Percentiles rank a stretch among this genome's conserved stretches.
These are phyloP conservation scores for Bufo gargarizans DNA, from an alignment of 2,113 vertebrate genomes.

Conservation along the genomic window DNA sequence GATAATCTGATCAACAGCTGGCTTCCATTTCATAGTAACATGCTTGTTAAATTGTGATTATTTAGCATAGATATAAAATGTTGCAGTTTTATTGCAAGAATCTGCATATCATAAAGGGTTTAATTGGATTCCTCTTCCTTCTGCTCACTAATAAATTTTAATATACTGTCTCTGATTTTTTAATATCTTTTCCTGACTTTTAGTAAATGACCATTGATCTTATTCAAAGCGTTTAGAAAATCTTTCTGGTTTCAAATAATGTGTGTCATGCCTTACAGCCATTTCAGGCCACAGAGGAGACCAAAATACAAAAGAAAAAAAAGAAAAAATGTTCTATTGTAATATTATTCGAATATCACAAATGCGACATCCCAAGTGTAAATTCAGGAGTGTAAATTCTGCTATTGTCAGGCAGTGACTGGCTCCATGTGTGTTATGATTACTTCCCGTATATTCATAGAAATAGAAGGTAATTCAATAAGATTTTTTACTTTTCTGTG, in stretches of 20 bases:
- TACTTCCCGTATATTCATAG: conserved; percentile 6
- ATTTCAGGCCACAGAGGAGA: neutral
- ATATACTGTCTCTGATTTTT: neutral
- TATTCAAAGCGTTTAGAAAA: neutral
- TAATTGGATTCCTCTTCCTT: neutral
- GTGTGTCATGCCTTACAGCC: neutral
- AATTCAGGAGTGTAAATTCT: conserved; percentile 35
- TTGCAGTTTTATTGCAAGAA: neutral
- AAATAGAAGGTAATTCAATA: neutral
- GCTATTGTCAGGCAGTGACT: conserved; percentile 21
- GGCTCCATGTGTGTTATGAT: neutral
- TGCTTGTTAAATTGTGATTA: neutral
- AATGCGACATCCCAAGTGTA: conserved; percentile 37
- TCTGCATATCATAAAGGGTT: neutral
- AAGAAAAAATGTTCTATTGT: too few relatives aligned
- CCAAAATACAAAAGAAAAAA: neutral
- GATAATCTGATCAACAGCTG: neutral
- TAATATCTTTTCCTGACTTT: neutral
- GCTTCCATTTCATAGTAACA: neutral
- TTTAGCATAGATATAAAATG: neutral
- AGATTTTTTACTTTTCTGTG: neutral
- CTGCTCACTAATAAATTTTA: neutral
- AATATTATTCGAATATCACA: conserved; percentile 38
- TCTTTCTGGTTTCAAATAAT: conserved; percentile 14
- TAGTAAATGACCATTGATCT: conserved; percentile 22